A percentile compares a stretch with the other conserved stretches of the same genome.
Conservation (phyloP, 2,113 vertebrate species). For the Mirounga angustirostris region DNA sequence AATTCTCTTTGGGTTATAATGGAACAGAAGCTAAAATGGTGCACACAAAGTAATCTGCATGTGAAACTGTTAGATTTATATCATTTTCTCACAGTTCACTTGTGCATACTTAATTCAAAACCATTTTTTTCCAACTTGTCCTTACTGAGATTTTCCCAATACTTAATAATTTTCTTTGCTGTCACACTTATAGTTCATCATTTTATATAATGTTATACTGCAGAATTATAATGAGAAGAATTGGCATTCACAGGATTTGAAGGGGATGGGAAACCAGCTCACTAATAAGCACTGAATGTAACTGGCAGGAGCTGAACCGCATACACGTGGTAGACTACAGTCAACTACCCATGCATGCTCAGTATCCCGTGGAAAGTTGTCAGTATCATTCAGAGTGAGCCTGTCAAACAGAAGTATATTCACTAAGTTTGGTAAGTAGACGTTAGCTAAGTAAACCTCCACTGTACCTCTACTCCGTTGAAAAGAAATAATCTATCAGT, state of each 20-base stretch:
- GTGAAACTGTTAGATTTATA: slow-evolving; percentile 12
- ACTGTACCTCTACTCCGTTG: not conserved
- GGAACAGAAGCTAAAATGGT: not conserved
- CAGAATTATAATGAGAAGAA: slow-evolving; percentile 28
- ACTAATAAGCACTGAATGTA: not conserved
- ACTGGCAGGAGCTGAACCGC: not conserved
- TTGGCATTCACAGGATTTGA: not conserved
- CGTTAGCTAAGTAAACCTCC: not conserved
- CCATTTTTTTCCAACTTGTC: slow-evolving; percentile 22
- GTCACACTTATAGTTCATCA: not conserved
- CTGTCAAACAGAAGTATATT: not conserved
- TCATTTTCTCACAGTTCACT: not conserved
- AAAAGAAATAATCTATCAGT: not conserved
- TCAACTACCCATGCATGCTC: not conserved
- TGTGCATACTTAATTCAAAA: slow-evolving; percentile 22
- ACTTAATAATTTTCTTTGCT: slow-evolving; percentile 29
- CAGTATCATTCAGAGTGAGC: not conserved
- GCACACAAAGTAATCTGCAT: not conserved
- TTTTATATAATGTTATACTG: not conserved
- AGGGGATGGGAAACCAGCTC: not conserved
- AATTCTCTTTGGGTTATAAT: slow-evolving; percentile 19
- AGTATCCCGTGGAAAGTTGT: not conserved
- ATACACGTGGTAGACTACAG: not conserved
- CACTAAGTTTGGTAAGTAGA: not conserved
- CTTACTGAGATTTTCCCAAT: slow-evolving; percentile 40